Evolutionary conservation across 2,888 invertebrate genomes (phyloP).

Genomic region (Pristionchus maxplancki): DNA sequence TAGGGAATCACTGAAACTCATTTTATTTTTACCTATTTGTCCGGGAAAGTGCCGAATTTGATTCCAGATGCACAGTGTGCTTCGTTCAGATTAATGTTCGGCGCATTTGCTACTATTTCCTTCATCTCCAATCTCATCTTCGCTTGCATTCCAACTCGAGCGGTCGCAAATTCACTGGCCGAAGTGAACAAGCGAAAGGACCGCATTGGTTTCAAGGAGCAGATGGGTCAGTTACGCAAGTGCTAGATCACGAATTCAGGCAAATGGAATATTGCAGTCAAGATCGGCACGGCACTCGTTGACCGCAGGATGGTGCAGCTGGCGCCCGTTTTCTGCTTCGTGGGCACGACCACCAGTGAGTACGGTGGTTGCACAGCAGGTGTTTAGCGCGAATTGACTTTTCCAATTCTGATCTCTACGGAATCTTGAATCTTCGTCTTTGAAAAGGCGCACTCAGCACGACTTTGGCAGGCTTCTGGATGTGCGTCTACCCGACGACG

Average conservation of each 20-base stretch:
- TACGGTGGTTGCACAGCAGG: background rate
- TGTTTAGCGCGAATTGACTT: background rate
- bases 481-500: slow-evolving; percentile 46
- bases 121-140: slow-evolving; percentile 54
- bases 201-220: slow-evolving; percentile 18
- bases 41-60: no score
- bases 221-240: background rate
- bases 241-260: background rate
- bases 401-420: no score
- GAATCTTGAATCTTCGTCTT: no score
- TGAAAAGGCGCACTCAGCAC: no score
- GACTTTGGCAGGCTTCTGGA: slow-evolving; percentile 51
- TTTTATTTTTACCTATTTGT: no score
- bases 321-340: slow-evolving; percentile 33
- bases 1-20: no score
- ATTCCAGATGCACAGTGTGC: no score
- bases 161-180: slow-evolving; percentile 52
- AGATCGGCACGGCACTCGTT: background rate
- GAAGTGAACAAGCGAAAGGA: background rate
- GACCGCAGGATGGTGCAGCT: background rate
- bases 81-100: slow-evolving; percentile 53
- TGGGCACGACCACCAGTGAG: slow-evolving; percentile 6
- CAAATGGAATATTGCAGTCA: background rate
- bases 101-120: slow-evolving; percentile 50
- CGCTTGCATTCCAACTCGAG: slow-evolving; percentile 44